A percentile compares a stretch with the other conserved stretches of the same genome.
These are phyloP conservation scores for Anguilla japonica DNA, from an alignment of 2,113 vertebrate genomes.

Conservation along the genomic window DNA sequence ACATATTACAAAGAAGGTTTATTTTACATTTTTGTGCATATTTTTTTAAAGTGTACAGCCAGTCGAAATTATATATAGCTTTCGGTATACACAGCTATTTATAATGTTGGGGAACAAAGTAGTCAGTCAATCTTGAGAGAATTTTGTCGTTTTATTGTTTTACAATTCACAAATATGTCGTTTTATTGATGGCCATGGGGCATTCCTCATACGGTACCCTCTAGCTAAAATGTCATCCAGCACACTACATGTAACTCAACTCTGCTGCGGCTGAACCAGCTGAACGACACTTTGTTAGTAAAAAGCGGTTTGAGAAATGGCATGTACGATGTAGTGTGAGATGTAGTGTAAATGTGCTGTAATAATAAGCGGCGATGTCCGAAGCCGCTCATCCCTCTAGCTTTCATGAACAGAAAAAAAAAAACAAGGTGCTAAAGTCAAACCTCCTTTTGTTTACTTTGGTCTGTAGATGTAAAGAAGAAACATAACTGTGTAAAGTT, in stretches of 20 bases:
- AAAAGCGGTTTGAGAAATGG: too few relatives aligned
- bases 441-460: conserved; percentile 82
- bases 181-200: not conserved
- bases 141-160: not conserved
- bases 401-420: conserved; percentile 64
- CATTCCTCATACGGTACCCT: not conserved
- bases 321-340: not conserved
- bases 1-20: not conserved
- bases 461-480: conserved; percentile 69
- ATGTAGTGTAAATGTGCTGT: not conserved
- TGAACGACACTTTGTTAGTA: too few relatives aligned
- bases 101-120: not conserved
- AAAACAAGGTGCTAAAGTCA: conserved; percentile 80
- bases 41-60: conserved; percentile 1
- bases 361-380: conserved; percentile 29
- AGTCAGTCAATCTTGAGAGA: not conserved
- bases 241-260: not conserved
- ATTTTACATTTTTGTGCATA: not conserved
- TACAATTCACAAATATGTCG: not conserved
- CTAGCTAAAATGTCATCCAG: not conserved
- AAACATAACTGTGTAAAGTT: conserved; percentile 72
- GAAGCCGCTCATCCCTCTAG: conserved; percentile 56
- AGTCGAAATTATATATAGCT: not conserved
- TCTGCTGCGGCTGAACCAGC: too few relatives aligned
- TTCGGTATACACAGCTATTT: not conserved